Conservation (phyloP, 2,888 invertebrate species). For the Cinara cedri region DNA sequence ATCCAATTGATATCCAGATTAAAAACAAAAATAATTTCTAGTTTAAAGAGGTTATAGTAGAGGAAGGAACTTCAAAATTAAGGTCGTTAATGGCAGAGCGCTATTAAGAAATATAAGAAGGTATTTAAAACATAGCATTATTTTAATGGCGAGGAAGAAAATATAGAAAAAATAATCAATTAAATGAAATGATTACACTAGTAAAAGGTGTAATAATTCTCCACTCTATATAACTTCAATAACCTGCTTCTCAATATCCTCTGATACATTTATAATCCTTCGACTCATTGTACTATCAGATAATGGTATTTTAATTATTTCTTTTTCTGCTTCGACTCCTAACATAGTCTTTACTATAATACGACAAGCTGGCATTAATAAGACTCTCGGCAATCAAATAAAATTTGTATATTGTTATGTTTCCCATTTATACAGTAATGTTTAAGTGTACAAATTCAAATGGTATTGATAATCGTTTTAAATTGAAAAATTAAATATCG, state of each 20-base stretch:
- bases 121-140: neutral
- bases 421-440: too few species aligned
- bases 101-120: conserved; percentile 6
- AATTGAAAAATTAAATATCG: too few species aligned
- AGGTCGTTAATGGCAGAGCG: neutral
- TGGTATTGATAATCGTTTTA: too few species aligned
- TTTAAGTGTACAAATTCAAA: too few species aligned
- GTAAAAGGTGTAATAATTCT: conserved; percentile 36
- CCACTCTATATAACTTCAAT: conserved; percentile 9
- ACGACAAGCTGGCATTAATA: conserved; percentile 27
- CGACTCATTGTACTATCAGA: conserved; percentile 26
- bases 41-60: neutral
- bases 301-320: conserved; percentile 58
- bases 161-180: neutral
- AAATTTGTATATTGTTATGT: too few species aligned
- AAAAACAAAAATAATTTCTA: conserved; percentile 1
- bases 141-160: neutral
- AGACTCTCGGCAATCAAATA: too few species aligned
- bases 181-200: neutral
- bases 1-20: neutral
- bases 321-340: conserved; percentile 61
- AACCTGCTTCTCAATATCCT: conserved; percentile 14
- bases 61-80: conserved; percentile 14
- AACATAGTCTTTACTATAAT: conserved; percentile 58
- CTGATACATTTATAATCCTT: conserved; percentile 59